Percentiles rank a stretch among this genome's conserved stretches.
Conservation (phyloP, 2,888 invertebrate species). For the Napeogenes inachia region DNA sequence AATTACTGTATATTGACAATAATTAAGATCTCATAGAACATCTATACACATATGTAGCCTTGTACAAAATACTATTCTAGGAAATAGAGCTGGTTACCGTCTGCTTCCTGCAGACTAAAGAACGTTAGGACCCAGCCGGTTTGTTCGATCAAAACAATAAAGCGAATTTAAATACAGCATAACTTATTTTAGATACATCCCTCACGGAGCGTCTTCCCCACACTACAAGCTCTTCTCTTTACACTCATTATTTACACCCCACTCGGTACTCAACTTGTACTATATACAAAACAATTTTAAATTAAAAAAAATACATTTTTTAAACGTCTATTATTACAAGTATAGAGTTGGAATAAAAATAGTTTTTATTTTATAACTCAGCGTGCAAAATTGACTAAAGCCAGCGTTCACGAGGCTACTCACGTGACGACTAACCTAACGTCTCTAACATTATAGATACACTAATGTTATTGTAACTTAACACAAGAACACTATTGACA, state of each 20-base stretch:
- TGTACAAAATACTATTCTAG: conserved; percentile 72
- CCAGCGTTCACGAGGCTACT: conserved; percentile 58
- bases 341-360: conserved; percentile 73
- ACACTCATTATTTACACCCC: conserved; percentile 67
- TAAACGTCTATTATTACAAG: conserved; percentile 64
- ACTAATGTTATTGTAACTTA: not conserved
- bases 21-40: conserved; percentile 64
- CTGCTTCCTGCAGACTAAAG: conserved; percentile 29
- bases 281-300: conserved; percentile 73
- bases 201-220: conserved; percentile 39
- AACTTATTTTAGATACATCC: conserved; percentile 58
- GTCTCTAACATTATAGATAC: not conserved
- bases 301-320: conserved; percentile 66
- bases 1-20: conserved; percentile 75
- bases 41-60: conserved; percentile 70
- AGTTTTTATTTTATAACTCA: conserved; percentile 49
- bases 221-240: conserved; percentile 42
- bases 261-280: conserved; percentile 71
- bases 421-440: conserved; percentile 50
- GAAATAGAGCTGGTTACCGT: conserved; percentile 45
- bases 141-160: conserved; percentile 66
- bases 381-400: conserved; percentile 72
- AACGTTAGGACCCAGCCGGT: conserved; percentile 51
- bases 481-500: conserved; percentile 14
- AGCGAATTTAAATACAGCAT: conserved; percentile 70